Evolutionary conservation across 2,888 invertebrate species (phyloP).

Genomic region (Uloborus plumipes): DNA sequence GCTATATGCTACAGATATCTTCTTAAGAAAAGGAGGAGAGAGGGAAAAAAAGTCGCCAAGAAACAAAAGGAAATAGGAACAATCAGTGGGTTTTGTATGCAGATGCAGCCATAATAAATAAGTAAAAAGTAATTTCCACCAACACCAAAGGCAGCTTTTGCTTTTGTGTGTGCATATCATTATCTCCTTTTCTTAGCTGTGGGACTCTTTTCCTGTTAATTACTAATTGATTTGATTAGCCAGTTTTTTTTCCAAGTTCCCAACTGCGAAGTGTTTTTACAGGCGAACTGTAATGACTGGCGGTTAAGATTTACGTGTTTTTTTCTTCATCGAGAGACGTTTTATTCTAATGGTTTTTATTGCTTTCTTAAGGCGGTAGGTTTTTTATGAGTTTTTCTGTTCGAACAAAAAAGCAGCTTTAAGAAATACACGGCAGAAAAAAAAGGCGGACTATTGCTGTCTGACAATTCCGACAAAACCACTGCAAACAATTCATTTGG

Average conservation of each 20-base stretch:
- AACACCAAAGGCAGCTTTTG: conserved; percentile 52
- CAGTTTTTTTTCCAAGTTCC: conserved; percentile 28
- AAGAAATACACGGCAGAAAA: conserved; percentile 11
- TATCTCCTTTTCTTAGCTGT: conserved; percentile 37
- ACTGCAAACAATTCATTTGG: conserved; percentile 61
- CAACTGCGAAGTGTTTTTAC: conserved; percentile 20
- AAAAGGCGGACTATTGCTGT: conserved; percentile 45
- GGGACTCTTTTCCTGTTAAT: conserved; percentile 58
- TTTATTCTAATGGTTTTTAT: conserved; percentile 62
- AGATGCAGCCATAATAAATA: conserved; percentile 62
- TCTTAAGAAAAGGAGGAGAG: conserved; percentile 7
- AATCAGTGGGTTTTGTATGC: conserved; percentile 62
- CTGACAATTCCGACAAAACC: conserved; percentile 63
- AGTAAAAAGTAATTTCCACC: conserved; percentile 63
- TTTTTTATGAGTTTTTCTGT: neutral
- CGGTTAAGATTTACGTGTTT: conserved; percentile 44
- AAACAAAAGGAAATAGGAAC: conserved; percentile 43
- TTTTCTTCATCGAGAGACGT: conserved; percentile 37
- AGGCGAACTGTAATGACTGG: conserved; percentile 54
- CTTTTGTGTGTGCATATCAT: conserved; percentile 62
- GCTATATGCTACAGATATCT: conserved; percentile 2
- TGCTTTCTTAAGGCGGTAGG: conserved; percentile 37
- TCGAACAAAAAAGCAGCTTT: neutral
- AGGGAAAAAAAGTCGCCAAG: conserved; percentile 23
- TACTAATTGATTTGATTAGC: conserved; percentile 64